Evolutionary conservation across 2,888 invertebrate species (phyloP).

Genomic region (Dolichomitus sp.): DNA sequence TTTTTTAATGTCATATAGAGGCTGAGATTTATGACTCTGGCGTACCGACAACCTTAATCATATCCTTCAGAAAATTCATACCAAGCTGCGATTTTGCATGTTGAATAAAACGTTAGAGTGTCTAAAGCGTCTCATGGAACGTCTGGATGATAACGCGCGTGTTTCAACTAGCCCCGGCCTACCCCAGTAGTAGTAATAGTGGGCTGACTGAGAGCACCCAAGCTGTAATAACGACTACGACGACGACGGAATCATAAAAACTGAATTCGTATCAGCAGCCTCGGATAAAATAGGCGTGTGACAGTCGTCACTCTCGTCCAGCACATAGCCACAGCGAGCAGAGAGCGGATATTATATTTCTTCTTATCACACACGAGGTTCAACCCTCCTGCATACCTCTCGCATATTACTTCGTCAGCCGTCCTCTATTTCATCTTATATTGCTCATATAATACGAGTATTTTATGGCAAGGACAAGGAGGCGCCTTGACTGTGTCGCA

Average conservation of each 20-base stretch:
- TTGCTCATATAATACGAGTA: conserved; percentile 46
- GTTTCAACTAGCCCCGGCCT: too few species aligned
- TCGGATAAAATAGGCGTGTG: conserved; percentile 20
- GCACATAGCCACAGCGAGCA: neutral
- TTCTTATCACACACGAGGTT: conserved; percentile 38
- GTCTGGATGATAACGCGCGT: too few species aligned
- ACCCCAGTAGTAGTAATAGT: neutral
- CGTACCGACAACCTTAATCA: too few species aligned
- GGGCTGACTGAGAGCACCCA: neutral
- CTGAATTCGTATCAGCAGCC: conserved; percentile 33
- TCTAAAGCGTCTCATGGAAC: too few species aligned
- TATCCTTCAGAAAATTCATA: too few species aligned
- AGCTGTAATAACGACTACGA: conserved; percentile 19
- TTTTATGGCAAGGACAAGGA: conserved; percentile 42
- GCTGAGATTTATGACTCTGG: too few species aligned
- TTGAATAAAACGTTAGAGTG: too few species aligned
- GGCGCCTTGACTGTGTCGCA: conserved; percentile 1
- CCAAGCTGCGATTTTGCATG: too few species aligned
- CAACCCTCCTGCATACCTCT: conserved; percentile 27
- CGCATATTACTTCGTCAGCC: conserved; percentile 9
- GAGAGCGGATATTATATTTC: conserved; percentile 37
- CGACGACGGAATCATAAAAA: conserved; percentile 26
- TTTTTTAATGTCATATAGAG: too few species aligned
- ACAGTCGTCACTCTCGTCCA: conserved; percentile 38
- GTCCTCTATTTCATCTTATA: conserved; percentile 54